Conservation (phyloP, 2,113 vertebrate species). For the Odocoileus hemionus region DNA sequence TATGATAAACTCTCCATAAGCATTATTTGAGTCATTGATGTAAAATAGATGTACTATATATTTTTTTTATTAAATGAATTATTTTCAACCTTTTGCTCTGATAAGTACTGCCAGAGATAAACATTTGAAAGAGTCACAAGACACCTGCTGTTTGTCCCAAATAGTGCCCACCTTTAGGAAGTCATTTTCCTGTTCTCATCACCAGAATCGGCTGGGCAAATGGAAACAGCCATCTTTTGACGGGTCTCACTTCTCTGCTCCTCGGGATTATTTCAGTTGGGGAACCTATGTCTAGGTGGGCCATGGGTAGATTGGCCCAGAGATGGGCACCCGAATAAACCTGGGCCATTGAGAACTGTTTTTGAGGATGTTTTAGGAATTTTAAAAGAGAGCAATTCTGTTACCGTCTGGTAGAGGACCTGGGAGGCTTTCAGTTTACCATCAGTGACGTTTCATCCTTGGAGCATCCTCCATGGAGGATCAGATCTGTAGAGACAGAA, state of each 20-base stretch:
- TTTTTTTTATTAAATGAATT: not conserved
- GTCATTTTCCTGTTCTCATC: not conserved
- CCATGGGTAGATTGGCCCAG: not conserved
- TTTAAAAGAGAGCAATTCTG: not conserved
- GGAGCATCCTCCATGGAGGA: not conserved
- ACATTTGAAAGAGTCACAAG: not conserved
- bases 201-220: not conserved
- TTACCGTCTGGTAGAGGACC: not conserved
- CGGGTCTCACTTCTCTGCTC: not conserved
- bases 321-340: not conserved
- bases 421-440: not conserved
- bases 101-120: not conserved
- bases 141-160: not conserved
- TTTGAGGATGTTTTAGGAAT: not conserved
- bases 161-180: not conserved
- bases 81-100: not conserved
- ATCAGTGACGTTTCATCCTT: not conserved
- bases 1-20: not conserved
- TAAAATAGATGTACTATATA: not conserved
- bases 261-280: not conserved
- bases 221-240: not conserved
- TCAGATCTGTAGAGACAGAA: not conserved
- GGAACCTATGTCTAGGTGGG: fast-evolving
- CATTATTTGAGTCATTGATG: not conserved
- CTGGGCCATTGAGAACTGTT: not conserved